These are phyloP conservation scores for Ara ararauna DNA, from an alignment of 2,797 vertebrate genomes.

Conservation along the genomic window DNA sequence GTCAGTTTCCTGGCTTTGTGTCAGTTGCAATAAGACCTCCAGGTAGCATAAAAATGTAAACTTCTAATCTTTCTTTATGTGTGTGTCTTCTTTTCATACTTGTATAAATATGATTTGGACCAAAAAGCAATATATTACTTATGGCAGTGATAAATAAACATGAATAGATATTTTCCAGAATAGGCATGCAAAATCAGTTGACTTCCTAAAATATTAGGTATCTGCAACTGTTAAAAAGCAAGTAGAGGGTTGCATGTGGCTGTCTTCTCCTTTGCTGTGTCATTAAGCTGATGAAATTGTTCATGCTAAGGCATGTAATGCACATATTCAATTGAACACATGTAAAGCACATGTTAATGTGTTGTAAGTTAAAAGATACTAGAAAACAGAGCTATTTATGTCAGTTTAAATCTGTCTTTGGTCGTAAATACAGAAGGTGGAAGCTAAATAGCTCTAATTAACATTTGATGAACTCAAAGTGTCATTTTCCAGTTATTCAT, in stretches of 20 bases:
- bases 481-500: not conserved
- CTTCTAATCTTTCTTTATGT: not conserved
- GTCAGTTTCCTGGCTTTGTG: not conserved
- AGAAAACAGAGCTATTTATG: not conserved
- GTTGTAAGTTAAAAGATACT: not conserved
- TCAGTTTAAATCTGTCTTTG: not conserved
- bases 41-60: not conserved
- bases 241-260: not conserved
- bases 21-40: not conserved
- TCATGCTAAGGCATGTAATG: not conserved
- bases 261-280: not conserved
- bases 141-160: not conserved
- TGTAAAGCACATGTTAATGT: not conserved
- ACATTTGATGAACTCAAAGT: not conserved
- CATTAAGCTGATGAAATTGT: not conserved
- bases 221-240: not conserved
- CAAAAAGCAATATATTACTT: not conserved
- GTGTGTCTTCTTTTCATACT: not conserved
- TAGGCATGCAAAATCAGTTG: not conserved
- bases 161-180: not conserved
- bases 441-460: not conserved
- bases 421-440: not conserved
- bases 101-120: not conserved
- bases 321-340: not conserved
- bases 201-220: not conserved